phyloP scores from a whole-genome alignment of 1,140 invertebrate genomes.

The Hestina assimilis region DNA sequence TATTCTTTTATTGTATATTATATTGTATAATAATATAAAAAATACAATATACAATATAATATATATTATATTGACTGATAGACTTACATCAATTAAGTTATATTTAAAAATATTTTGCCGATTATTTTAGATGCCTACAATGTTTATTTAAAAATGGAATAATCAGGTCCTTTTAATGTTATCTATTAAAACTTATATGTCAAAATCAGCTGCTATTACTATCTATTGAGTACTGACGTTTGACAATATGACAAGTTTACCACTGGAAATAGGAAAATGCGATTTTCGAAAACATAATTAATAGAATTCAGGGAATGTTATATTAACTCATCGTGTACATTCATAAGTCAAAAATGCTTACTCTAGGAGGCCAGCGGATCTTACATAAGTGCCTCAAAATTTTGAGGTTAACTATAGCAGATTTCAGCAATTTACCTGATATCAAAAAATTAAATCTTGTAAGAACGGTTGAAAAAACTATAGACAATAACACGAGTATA shows the following conservation, averaged over 20 bases:
- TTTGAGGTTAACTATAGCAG: slow-evolving; percentile 73
- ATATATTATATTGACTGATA: no score
- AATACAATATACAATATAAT: no score
- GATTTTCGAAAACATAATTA: slow-evolving; percentile 1
- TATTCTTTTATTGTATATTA: no score
- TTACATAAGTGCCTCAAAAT: slow-evolving; percentile 72
- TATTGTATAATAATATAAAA: no score
- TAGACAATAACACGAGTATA: slow-evolving; percentile 71
- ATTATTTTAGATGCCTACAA: no score
- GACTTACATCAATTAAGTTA: no score
- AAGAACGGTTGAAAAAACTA: slow-evolving; percentile 73
- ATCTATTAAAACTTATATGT: no score
- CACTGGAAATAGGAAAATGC: slow-evolving; percentile 10
- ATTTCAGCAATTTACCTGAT: slow-evolving; percentile 65
- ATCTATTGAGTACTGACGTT: slow-evolving; percentile 16
- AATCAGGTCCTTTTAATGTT: no score
- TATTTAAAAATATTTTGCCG: no score
- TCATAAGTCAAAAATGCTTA: slow-evolving; percentile 50
- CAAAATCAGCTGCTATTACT: slow-evolving; percentile 34
- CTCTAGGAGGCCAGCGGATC: slow-evolving; percentile 45
- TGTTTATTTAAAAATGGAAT: no score
- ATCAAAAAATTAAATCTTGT: slow-evolving; percentile 70
- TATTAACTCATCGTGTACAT: neutral
- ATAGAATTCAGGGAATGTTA: slow-evolving; percentile 4
- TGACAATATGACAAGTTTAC: slow-evolving; percentile 6